Evolutionary conservation across 2,113 vertebrate genomes (phyloP).

Genomic region (Corythornis vintsioides): DNA sequence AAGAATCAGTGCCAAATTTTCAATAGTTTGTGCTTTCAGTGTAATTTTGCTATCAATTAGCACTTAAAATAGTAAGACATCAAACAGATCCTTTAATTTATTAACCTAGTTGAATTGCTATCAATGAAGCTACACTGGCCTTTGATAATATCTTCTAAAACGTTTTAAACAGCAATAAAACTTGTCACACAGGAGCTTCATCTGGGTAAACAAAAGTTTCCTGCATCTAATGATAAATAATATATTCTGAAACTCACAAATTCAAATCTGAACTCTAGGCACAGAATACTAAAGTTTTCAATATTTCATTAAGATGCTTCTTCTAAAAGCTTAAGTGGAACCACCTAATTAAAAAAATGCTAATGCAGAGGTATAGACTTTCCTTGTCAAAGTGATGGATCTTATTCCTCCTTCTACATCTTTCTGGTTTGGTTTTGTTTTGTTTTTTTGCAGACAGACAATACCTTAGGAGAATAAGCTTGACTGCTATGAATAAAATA

Average conservation of each 20-base stretch:
- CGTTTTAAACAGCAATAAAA: not conserved
- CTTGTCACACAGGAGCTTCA: not conserved
- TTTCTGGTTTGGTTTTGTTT: not conserved
- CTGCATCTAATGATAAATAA: not conserved
- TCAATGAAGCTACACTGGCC: not conserved
- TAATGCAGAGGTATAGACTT: slow-evolving; percentile 61
- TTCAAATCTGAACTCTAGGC: slow-evolving; percentile 36
- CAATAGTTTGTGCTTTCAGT: not conserved
- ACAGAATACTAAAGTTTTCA: slow-evolving; percentile 42
- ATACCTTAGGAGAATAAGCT: slow-evolving; percentile 13
- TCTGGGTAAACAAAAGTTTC: not conserved
- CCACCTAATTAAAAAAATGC: slow-evolving; percentile 73
- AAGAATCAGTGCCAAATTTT: not conserved
- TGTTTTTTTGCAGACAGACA: not conserved
- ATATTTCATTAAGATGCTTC: slow-evolving; percentile 67
- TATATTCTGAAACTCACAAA: not conserved
- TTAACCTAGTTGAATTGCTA: not conserved
- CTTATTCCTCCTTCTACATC: slow-evolving; percentile 50
- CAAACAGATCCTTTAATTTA: not conserved
- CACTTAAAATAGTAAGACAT: not conserved
- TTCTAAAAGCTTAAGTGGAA: slow-evolving; percentile 69
- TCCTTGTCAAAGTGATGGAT: slow-evolving; percentile 37
- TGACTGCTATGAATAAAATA: slow-evolving; percentile 61
- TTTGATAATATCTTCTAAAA: not conserved
- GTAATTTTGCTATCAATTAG: not conserved